A percentile compares a stretch with the other conserved stretches of the same genome.
phyloP scores from a whole-genome alignment of 2,113 vertebrate genomes.

The Sander lucioperca region DNA sequence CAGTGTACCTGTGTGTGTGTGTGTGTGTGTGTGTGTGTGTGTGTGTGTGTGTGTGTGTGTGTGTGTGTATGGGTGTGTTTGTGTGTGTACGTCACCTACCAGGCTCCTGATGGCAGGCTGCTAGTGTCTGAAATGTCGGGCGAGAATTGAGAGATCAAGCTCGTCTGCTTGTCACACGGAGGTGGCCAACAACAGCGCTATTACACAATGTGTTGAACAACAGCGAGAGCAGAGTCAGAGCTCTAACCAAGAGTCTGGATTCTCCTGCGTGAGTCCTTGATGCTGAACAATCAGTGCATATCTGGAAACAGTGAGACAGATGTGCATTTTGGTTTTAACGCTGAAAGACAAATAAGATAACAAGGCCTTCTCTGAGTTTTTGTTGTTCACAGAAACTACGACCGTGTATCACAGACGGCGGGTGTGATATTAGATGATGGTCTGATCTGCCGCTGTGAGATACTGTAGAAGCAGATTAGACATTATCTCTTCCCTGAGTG shows the following conservation, averaged over 20 bases:
- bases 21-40: background rate
- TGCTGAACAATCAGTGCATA: background rate
- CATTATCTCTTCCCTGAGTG: slow-evolving; percentile 61
- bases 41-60: slow-evolving; percentile 18
- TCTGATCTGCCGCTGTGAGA: slow-evolving; percentile 42
- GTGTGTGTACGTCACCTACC: slow-evolving; percentile 25
- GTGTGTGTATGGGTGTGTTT: background rate
- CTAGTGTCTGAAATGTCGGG: slow-evolving; percentile 60
- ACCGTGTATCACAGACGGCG: slow-evolving; percentile 21
- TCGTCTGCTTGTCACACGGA: slow-evolving; percentile 45
- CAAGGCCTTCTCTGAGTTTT: slow-evolving; percentile 8
- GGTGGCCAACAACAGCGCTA: slow-evolving; percentile 18
- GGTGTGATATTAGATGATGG: slow-evolving; percentile 57
- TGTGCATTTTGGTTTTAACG: background rate
- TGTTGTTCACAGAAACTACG: slow-evolving; percentile 23
- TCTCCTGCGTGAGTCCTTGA: background rate
- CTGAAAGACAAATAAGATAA: slow-evolving; percentile 2
- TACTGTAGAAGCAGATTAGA: slow-evolving; percentile 64
- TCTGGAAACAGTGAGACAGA: slow-evolving; percentile 22
- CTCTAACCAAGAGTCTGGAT: background rate
- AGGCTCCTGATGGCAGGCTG: slow-evolving; percentile 55
- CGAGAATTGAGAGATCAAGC: slow-evolving; percentile 46
- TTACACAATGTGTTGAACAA: slow-evolving; percentile 41
- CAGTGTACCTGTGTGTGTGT: background rate
- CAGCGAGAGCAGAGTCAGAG: background rate